phyloP scores from a whole-genome alignment of 2,113 vertebrate species.

The Mormoops blainvillei region DNA sequence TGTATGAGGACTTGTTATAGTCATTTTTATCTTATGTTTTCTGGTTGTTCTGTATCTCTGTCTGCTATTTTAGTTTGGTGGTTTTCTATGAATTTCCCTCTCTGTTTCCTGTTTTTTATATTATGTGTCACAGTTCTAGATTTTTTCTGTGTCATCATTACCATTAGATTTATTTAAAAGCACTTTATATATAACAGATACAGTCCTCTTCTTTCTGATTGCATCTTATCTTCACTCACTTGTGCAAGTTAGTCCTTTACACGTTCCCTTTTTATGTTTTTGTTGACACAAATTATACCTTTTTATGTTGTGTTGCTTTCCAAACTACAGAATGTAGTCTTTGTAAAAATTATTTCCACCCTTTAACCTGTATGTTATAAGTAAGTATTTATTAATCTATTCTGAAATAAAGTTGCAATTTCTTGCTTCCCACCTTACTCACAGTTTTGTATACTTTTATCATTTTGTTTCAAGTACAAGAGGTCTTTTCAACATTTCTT shows the following conservation, averaged over 20 bases:
- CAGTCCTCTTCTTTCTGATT: not conserved
- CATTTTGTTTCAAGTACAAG: not conserved
- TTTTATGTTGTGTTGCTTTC: not conserved
- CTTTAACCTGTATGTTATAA: not conserved
- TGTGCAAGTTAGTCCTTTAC: not conserved
- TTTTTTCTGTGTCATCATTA: not conserved
- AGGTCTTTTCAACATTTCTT: not conserved
- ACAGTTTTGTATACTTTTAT: not conserved
- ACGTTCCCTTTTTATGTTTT: not conserved
- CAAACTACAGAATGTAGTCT: not conserved
- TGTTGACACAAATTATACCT: not conserved
- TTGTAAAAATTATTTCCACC: not conserved
- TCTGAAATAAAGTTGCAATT: not conserved
- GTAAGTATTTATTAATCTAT: not conserved
- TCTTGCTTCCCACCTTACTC: not conserved
- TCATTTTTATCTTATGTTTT: not conserved
- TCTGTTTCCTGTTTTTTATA: not conserved
- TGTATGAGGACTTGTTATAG: not conserved
- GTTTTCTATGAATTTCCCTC: not conserved
- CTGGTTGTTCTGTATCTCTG: not conserved
- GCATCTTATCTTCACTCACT: not conserved
- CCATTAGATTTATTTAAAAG: not conserved
- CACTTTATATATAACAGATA: no score
- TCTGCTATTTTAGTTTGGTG: not conserved
- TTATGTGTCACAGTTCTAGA: not conserved